A percentile compares a stretch with the other conserved stretches of the same genome.
Evolutionary conservation across 2,797 vertebrate species (phyloP).

Genomic region (Calcarius lapponicus): DNA sequence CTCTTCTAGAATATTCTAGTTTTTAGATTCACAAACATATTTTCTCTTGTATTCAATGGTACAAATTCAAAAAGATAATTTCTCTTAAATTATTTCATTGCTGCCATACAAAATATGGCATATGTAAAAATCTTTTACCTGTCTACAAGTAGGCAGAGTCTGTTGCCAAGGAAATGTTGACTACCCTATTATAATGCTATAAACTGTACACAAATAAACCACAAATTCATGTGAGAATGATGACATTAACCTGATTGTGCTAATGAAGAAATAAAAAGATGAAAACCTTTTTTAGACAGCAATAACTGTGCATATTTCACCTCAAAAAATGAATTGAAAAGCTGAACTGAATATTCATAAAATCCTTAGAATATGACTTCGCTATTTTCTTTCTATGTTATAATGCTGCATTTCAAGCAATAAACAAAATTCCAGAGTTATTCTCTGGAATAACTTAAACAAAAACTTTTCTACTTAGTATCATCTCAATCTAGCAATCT

Average conservation of each 20-base stretch:
- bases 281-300: background rate
- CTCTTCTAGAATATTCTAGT: background rate
- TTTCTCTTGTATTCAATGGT: background rate
- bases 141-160: background rate
- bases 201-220: background rate
- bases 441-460: background rate
- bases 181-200: background rate
- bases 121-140: background rate
- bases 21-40: background rate
- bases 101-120: background rate
- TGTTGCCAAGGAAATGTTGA: background rate
- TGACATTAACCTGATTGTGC: background rate
- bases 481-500: background rate
- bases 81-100: background rate
- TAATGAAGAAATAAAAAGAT: background rate
- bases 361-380: background rate
- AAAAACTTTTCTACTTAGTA: background rate
- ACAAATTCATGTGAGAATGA: background rate
- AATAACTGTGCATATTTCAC: background rate
- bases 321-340: background rate
- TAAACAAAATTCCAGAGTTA: background rate
- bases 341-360: background rate
- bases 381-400: background rate
- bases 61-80: background rate
- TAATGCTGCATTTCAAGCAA: background rate